Evolutionary conservation across 2,113 vertebrate species (phyloP).

Genomic region (Nymphicus hollandicus): DNA sequence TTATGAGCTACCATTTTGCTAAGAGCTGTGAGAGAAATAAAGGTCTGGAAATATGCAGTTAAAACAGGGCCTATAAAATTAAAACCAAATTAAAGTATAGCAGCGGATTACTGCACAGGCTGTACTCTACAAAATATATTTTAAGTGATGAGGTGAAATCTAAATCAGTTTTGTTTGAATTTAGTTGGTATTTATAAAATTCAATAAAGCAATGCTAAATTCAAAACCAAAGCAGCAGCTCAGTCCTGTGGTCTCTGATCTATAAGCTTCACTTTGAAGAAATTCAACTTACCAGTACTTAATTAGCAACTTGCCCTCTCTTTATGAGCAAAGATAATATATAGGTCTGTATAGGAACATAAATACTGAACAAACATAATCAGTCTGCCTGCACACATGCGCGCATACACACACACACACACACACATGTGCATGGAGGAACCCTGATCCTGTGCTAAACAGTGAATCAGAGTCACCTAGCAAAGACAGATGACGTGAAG

Average conservation of each 20-base stretch:
- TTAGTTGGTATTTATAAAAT: conserved; percentile 79
- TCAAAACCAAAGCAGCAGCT: conserved; percentile 69
- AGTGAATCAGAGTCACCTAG: conserved; percentile 53
- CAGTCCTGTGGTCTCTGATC: conserved; percentile 55
- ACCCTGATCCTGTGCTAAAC: conserved; percentile 6
- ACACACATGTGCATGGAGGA: neutral
- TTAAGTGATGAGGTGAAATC: conserved; percentile 81
- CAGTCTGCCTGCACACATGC: neutral
- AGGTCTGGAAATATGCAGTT: conserved; percentile 86
- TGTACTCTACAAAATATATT: conserved; percentile 81
- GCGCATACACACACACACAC: neutral
- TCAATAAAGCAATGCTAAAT: conserved; percentile 69
- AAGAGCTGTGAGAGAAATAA: conserved; percentile 88
- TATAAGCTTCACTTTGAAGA: conserved; percentile 64
- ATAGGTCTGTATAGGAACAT: conserved; percentile 23
- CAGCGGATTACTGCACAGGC: conserved; percentile 82
- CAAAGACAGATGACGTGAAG: conserved; percentile 29
- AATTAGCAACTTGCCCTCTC: conserved; percentile 71
- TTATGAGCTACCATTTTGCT: conserved; percentile 91
- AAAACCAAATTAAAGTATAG: conserved; percentile 89
- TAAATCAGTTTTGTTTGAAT: conserved; percentile 80
- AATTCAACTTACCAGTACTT: conserved; percentile 62
- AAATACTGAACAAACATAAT: conserved; percentile 11
- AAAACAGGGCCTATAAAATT: conserved; percentile 88
- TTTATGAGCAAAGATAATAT: conserved; percentile 26